phyloP scores from a whole-genome alignment of 53 echinoderm and acorn worm species.

The Echinometra lucunter region DNA sequence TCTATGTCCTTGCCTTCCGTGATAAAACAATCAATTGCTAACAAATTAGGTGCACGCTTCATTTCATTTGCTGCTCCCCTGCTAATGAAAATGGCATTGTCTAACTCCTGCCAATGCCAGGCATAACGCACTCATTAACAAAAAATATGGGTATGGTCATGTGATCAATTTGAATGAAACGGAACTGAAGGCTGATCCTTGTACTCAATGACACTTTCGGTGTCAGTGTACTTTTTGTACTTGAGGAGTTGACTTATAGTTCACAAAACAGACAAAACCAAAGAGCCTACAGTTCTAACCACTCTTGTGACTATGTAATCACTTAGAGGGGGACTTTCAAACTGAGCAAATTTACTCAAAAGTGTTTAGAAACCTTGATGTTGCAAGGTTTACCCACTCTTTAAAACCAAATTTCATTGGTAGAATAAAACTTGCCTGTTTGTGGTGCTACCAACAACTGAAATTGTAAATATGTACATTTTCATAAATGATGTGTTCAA shows the following conservation, averaged over 20 bases:
- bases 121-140: slow-evolving; percentile 41
- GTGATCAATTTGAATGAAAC: slow-evolving; percentile 45
- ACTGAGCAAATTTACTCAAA: slow-evolving; percentile 25
- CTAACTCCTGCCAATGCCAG: background rate
- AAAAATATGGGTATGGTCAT: background rate
- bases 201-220: background rate
- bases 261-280: slow-evolving; percentile 20
- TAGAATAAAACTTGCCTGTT: background rate
- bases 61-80: background rate
- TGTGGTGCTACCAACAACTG: background rate
- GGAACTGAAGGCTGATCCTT: background rate
- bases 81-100: slow-evolving; percentile 65
- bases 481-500: background rate
- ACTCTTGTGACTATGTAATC: background rate
- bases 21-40: background rate
- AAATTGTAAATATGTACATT: background rate
- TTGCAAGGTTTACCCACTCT: background rate
- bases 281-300: background rate
- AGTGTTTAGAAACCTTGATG: background rate
- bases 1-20: slow-evolving; percentile 24
- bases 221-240: slow-evolving; percentile 49
- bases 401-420: background rate
- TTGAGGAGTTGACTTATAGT: slow-evolving; percentile 14
- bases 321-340: background rate
- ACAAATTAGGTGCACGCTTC: slow-evolving; percentile 51